Evolutionary conservation across 64 coral and sea anemone species (phyloP), one percentile per base, ranked within the genome.

Genomic region (Stichodactyla mertensii): DNA sequence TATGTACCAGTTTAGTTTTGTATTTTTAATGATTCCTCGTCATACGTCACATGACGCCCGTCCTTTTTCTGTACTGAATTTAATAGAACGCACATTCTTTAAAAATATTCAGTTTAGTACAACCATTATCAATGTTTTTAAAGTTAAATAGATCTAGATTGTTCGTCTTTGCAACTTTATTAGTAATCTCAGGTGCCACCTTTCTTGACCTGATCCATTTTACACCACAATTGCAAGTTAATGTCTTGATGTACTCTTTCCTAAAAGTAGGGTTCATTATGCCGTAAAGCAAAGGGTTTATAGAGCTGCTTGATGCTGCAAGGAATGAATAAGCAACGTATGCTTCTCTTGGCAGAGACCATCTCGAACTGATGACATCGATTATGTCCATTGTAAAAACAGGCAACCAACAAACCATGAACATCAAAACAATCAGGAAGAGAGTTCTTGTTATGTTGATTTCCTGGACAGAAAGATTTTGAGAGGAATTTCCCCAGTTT

Each of bases 231-330:
- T 45, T 45, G 36, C 36, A 74, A 10, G 69, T 74, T 23, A 74
- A 74, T 74, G 69, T 81, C 19, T 85, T 85, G 2, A 85, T 22
- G 54, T 85, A 85, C 27, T 85, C 83, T 31, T 85, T 61, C 31
- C 83, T 85, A 64, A 85, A 85, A 22, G 13, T 23, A 15, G 83
- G 83, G 26, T 85, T 85, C 83, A 85, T 85, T 18, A 85, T 85
- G 5, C 83, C 57, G 27, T 85, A 85, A 51, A 85, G 61, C 14
- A 85, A 13, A 85, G 83, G 83, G 15, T 85, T 85, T 1, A 85
- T 16, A 45, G 54, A 31, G 26, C 83, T 58, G 83, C 23, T 85
- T 13, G 83, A 31, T 28, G 54, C 83, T 18, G 31, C 83, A 36
- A 85, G 56, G 57, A 60, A 85, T 26, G 83, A n/a, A 55, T 85